These are phyloP conservation scores for Pristionchus mayeri DNA, from an alignment of 2,888 invertebrate genomes.

Conservation along the genomic window DNA sequence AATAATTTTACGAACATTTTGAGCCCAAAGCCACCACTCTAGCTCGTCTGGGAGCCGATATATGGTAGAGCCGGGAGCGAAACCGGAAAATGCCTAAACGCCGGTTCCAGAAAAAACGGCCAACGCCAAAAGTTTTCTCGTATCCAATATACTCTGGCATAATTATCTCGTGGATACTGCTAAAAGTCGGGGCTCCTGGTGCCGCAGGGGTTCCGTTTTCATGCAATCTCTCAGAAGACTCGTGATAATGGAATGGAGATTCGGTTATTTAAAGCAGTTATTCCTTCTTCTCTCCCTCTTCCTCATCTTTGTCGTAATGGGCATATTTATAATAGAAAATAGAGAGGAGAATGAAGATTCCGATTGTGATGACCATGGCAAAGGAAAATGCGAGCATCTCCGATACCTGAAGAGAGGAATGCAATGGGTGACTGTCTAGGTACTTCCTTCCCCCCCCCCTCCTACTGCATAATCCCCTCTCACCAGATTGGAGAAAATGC, in stretches of 20 bases:
- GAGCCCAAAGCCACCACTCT: too few species aligned
- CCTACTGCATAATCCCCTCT: not conserved
- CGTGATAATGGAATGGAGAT: not conserved
- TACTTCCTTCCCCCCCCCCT: not conserved
- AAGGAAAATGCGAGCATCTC: slow-evolving; percentile 62
- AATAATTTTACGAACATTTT: too few species aligned
- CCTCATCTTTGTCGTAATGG: slow-evolving; percentile 51
- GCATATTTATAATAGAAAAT: slow-evolving; percentile 82
- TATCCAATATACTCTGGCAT: too few species aligned
- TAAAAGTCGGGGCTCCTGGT: too few species aligned
- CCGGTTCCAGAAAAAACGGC: not conserved
- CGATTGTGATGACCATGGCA: slow-evolving; percentile 86
- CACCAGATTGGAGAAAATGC: slow-evolving; percentile 59
- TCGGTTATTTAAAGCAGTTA: not conserved
- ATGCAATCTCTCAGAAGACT: too few species aligned
- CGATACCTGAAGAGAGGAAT: slow-evolving; percentile 53
- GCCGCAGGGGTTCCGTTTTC: too few species aligned
- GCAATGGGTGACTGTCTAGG: not conserved
- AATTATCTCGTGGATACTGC: not conserved
- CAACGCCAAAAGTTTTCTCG: not conserved
- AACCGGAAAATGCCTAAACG: too few species aligned
- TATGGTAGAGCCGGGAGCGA: too few species aligned
- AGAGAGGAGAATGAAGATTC: slow-evolving; percentile 87
- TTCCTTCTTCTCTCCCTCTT: slow-evolving; percentile 19
- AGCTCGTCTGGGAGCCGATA: too few species aligned